These are phyloP conservation scores for Hybognathus amarus DNA, from an alignment of 2,797 vertebrate genomes.

Conservation along the genomic window DNA sequence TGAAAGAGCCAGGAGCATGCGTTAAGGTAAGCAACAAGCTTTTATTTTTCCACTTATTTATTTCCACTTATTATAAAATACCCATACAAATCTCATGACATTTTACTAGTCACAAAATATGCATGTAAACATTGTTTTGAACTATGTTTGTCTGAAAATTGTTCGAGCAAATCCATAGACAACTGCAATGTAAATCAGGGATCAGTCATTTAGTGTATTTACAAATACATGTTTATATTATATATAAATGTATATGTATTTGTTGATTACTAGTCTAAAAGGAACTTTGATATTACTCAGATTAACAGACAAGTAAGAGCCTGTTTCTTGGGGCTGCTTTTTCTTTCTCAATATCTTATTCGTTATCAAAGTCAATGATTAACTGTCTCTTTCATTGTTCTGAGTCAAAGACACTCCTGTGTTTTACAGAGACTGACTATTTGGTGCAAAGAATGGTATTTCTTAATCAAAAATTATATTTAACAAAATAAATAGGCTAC, in stretches of 20 bases:
- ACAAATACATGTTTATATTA: too few species aligned
- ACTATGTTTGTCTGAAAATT: not conserved
- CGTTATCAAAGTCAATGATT: constrained; percentile 26
- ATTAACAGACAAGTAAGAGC: not conserved
- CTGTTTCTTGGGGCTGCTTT: not conserved
- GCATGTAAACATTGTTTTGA: not conserved
- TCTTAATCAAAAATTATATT: not conserved
- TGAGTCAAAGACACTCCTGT: not conserved
- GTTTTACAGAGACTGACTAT: not conserved
- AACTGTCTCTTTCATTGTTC: constrained; percentile 14
- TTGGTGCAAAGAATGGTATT: not conserved
- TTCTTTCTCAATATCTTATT: not conserved
- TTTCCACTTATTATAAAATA: not conserved
- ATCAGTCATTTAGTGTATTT: not conserved
- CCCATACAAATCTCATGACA: not conserved
- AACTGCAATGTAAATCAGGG: not conserved
- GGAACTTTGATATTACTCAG: not conserved
- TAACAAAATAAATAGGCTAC: not conserved
- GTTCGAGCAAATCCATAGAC: not conserved
- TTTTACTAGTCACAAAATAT: not conserved
- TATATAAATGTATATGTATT: not conserved
- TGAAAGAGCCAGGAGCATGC: not conserved
- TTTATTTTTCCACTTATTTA: not conserved
- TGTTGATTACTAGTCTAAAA: too few species aligned
- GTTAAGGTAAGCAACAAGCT: constrained; percentile 21